A percentile compares a stretch with the other conserved stretches of the same genome.
Evolutionary conservation across 2,113 vertebrate genomes (phyloP).

Genomic region (Caloenas nicobarica): DNA sequence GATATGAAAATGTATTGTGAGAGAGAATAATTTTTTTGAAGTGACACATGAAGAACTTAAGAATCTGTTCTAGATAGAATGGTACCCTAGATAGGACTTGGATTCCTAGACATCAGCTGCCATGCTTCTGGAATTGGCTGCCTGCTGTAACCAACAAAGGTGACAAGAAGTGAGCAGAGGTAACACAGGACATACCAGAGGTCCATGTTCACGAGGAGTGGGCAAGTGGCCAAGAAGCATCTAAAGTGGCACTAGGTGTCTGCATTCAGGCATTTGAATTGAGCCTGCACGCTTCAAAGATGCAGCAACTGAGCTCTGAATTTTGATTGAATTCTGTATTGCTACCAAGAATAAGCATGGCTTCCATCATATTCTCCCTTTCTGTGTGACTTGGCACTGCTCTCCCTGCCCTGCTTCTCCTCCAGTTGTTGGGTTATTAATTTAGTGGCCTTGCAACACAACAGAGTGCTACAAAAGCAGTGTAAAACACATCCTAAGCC

Average conservation of each 20-base stretch:
- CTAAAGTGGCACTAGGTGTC: neutral
- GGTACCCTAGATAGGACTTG: neutral
- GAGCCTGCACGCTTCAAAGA: constrained; percentile 2
- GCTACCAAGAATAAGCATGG: neutral
- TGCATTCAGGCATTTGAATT: neutral
- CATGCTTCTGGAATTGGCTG: neutral
- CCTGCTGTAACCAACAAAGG: neutral
- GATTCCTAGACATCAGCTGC: neutral
- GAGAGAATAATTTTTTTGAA: neutral
- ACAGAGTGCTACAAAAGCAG: neutral
- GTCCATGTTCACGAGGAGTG: neutral
- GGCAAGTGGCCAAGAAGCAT: neutral
- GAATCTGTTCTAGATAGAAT: neutral
- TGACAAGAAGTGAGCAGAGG: rapidly evolving
- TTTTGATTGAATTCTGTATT: neutral
- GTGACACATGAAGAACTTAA: neutral
- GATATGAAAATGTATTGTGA: neutral
- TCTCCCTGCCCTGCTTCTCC: neutral
- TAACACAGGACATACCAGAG: neutral
- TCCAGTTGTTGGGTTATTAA: neutral
- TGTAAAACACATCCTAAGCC: neutral
- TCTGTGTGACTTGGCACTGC: neutral
- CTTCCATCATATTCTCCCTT: neutral
- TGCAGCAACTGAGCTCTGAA: neutral
- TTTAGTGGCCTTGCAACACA: neutral